Evolutionary conservation across 2,797 vertebrate genomes (phyloP), one percentile per base, ranked within the genome.

Genomic region (Kryptolebias ocellatus): DNA sequence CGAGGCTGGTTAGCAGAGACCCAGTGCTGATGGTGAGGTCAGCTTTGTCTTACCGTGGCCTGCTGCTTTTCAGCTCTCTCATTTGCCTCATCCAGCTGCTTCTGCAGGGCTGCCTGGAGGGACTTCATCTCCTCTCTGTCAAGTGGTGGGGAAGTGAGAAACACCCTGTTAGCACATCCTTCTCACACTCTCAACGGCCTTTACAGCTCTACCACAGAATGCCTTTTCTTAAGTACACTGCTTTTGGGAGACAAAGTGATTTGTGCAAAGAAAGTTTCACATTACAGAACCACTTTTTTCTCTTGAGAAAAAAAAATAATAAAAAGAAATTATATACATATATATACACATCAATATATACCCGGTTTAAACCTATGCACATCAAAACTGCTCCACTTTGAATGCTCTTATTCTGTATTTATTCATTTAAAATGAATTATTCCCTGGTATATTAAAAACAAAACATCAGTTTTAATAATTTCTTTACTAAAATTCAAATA

Each of bases 61-160:
- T 98, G 96, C 87, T 99, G 96, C 86, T 99, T 98, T 88, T 98
- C 96, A 14, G 96, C 96, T 89, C 93, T 95, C 90, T 97, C 96
- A 45, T 95, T 89, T 74, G 96, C 96, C 86, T 98, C 97, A 83
- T 98, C 96, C 92, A 99, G 95, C 87, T 99, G 96, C 92, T 96
- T 98, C 90, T 97, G 95, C 92, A 99, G 93, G 83, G 96, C 92
- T 71, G 95, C 94, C 93, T 99, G 97, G 78, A 99, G 96, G 85
- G 95, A 95, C 92, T 96, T 98, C 95, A 98, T 97, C 95, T 99
- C 96, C 90, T 98, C 95, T 92, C 98, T 99, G 89, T 86, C 87
- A 89, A 87, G 92, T 62, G 85, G 88, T 65, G 90, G 74, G 52
- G 51, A 81, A 78, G 83, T 64, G 81, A 89, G 80, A 89, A 82